Percentiles rank a stretch among this genome's conserved stretches.
Evolutionary conservation across 2,888 invertebrate genomes (phyloP).

Genomic region (Epistrophe eligans): DNA sequence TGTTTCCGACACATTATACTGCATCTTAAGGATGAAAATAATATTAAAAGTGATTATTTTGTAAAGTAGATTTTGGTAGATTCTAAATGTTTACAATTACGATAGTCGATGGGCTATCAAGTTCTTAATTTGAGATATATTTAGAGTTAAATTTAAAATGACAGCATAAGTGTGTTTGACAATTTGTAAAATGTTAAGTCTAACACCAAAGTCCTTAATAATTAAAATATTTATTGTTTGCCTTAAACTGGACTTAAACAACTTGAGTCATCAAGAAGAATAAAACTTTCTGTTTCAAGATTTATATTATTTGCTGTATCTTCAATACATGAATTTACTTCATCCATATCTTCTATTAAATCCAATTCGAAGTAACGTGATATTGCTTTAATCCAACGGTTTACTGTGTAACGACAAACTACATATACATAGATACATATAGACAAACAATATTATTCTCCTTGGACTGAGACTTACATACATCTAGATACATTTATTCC

Average conservation of each 20-base stretch:
- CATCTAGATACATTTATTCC: not conserved
- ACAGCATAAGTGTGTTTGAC: not conserved
- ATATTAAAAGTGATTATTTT: not conserved
- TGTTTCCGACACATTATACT: not conserved
- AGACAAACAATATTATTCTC: not conserved
- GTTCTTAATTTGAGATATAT: not conserved
- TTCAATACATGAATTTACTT: conserved; percentile 1
- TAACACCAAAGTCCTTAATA: not conserved
- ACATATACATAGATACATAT: too few species aligned
- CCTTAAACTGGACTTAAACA: not conserved
- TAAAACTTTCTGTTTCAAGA: not conserved
- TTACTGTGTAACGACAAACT: not conserved
- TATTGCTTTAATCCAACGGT: conserved; percentile 16
- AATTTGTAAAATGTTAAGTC: not conserved
- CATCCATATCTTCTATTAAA: not conserved
- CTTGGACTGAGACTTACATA: not conserved
- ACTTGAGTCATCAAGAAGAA: not conserved
- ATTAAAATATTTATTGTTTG: not conserved
- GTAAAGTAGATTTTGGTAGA: not conserved
- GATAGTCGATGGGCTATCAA: not conserved
- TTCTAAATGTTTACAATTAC: not conserved
- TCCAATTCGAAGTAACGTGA: not conserved
- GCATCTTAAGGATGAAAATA: conserved; percentile 5
- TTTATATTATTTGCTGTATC: not conserved
- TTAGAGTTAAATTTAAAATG: not conserved